Evolutionary conservation across 2,797 vertebrate genomes (phyloP).

Genomic region (Lepilemur septentrionalis): DNA sequence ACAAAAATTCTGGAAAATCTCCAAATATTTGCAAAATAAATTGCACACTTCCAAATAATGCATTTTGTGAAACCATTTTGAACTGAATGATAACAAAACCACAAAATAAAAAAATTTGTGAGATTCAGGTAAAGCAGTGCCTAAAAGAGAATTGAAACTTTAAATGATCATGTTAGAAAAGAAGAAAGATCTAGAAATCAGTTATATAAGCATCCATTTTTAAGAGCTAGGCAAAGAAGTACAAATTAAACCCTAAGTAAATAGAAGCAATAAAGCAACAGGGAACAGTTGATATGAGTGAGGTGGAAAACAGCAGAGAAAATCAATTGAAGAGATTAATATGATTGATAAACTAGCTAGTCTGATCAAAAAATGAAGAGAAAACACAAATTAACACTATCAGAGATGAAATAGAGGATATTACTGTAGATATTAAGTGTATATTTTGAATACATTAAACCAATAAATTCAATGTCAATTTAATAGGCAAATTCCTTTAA

Average conservation of each 20-base stretch:
- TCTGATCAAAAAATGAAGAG: neutral
- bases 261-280: neutral
- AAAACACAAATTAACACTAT: neutral
- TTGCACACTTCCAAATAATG: neutral
- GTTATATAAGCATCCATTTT: neutral
- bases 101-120: neutral
- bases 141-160: neutral
- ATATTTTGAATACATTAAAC: neutral
- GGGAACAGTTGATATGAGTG: neutral
- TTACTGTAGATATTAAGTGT: neutral
- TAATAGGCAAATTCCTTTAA: neutral
- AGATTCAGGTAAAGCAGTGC: neutral
- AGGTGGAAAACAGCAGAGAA: neutral
- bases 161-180: neutral
- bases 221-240: neutral
- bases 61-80: neutral
- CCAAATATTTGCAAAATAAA: neutral
- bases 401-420: neutral
- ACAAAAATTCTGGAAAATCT: neutral
- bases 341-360: neutral
- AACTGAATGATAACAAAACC: neutral
- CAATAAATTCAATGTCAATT: neutral
- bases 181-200: neutral
- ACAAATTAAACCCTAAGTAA: neutral
- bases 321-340: neutral